Percentiles rank a stretch among this genome's conserved stretches.
Conservation (phyloP, 2,113 vertebrate genomes). For the Thalassarche chlororhynchos region DNA sequence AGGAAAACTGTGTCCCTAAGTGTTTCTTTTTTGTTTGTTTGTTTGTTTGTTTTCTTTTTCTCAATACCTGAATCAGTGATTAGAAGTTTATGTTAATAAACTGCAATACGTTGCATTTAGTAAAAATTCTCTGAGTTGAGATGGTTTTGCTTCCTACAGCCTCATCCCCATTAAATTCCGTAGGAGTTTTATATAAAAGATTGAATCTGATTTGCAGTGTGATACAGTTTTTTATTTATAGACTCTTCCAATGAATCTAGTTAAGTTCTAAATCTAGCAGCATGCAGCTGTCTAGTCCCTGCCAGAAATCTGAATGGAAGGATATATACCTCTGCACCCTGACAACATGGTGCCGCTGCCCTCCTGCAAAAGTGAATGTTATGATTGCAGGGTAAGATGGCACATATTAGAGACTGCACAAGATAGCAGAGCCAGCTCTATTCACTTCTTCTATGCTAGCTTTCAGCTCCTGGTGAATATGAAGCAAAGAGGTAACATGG, state of each 20-base stretch:
- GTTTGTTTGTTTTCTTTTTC: background rate
- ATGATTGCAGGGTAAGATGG: background rate
- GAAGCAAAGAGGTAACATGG: background rate
- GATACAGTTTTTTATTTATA: background rate
- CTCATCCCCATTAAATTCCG: background rate
- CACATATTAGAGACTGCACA: background rate
- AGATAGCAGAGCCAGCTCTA: background rate
- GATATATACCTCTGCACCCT: background rate
- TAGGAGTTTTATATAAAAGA: background rate
- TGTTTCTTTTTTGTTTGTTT: background rate
- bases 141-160: background rate
- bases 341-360: background rate
- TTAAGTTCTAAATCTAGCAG: background rate
- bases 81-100: background rate
- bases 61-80: background rate
- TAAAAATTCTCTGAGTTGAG: background rate
- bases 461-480: background rate
- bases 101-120: background rate
- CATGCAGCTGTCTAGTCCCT: background rate
- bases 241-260: background rate
- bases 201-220: background rate
- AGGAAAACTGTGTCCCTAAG: background rate
- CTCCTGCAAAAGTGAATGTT: background rate
- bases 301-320: background rate
- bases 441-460: background rate